Evolutionary conservation across 2,797 vertebrate genomes (phyloP).

Genomic region (Columba guinea): DNA sequence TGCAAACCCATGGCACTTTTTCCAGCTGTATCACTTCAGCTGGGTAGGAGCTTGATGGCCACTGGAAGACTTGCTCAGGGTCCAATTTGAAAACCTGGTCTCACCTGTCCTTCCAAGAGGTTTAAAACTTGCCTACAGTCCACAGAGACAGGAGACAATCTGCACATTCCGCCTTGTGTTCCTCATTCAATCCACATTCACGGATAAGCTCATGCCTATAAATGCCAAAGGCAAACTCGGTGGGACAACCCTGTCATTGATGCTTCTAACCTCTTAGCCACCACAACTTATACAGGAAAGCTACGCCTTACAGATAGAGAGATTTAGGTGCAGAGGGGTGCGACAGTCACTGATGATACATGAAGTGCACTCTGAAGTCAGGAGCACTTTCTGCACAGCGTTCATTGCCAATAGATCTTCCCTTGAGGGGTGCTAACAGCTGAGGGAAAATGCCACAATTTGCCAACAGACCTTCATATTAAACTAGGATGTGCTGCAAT

Average conservation of each 20-base stretch:
- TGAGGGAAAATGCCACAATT: slow-evolving; percentile 21
- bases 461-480: slow-evolving; percentile 29
- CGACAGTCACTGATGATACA: neutral
- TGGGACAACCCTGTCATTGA: neutral
- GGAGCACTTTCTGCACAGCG: neutral
- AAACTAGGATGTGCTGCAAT: neutral
- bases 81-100: neutral
- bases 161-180: rapidly evolving
- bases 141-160: neutral
- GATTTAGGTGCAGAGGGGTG: neutral
- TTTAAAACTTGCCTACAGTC: neutral
- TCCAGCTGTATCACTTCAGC: neutral
- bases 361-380: neutral
- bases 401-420: slow-evolving; percentile 6
- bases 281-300: neutral
- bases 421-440: neutral
- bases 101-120: neutral
- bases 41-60: neutral
- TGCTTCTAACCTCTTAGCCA: neutral
- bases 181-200: neutral
- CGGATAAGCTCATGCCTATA: rapidly evolving
- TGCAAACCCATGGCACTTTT: neutral
- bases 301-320: neutral
- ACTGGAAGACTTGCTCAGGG: neutral
- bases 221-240: neutral